Evolutionary conservation across 1,140 invertebrate genomes (phyloP).

Genomic region (Bombus cullumanus): DNA sequence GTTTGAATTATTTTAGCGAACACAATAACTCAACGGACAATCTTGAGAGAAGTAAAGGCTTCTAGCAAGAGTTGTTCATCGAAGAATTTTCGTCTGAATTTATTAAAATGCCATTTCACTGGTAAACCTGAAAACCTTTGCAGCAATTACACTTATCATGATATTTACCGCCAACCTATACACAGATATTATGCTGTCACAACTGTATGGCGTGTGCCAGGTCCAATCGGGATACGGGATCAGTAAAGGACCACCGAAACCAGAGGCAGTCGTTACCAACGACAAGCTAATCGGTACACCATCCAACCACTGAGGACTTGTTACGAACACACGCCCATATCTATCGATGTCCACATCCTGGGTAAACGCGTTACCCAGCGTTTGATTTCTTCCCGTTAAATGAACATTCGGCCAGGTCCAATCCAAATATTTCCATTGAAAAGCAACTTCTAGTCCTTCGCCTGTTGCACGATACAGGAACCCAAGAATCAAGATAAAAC

Average conservation of each 20-base stretch:
- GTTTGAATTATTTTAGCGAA: no score
- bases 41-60: not conserved
- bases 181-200: constrained; percentile 79
- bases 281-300: constrained; percentile 81
- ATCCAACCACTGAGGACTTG: constrained; percentile 80
- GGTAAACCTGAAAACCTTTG: not conserved
- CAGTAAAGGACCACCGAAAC: constrained; percentile 76
- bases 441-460: constrained; percentile 68
- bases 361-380: constrained; percentile 77
- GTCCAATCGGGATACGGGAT: constrained; percentile 79
- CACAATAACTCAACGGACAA: not conserved
- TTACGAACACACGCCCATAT: constrained; percentile 79
- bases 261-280: constrained; percentile 69
- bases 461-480: constrained; percentile 6
- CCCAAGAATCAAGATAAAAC: constrained; percentile 28
- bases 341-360: constrained; percentile 80
- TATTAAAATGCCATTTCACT: not conserved
- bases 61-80: not conserved
- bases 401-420: constrained; percentile 75
- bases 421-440: constrained; percentile 78
- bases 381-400: constrained; percentile 74
- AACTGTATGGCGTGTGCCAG: constrained; percentile 75
- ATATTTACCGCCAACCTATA: constrained; percentile 81
- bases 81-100: not conserved
- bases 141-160: not conserved